Percentiles rank a stretch among this genome's conserved stretches.
These are phyloP conservation scores for Lycopodina hypogea DNA, from an alignment of 37 sponge, comb jelly and placozoan species.

Conservation along the genomic window DNA sequence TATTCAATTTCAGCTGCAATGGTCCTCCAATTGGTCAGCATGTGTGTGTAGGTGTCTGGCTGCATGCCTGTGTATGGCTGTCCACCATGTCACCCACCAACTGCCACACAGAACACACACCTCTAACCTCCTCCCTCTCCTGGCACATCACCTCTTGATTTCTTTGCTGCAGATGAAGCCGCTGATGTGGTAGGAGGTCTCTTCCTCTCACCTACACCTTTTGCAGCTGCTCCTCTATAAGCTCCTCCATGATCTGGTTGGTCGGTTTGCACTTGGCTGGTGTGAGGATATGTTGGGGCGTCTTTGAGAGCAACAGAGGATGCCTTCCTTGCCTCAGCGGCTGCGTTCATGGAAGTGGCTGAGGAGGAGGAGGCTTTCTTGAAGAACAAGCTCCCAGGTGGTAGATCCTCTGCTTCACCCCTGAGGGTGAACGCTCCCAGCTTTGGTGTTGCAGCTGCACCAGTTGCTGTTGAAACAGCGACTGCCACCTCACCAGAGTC, in stretches of 20 bases:
- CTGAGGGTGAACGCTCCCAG: conserved; percentile 61
- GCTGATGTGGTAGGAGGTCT: background rate
- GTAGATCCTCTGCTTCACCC: conserved; percentile 37
- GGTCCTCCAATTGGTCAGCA: too few species aligned
- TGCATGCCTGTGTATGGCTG: too few species aligned
- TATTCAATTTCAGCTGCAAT: too few species aligned
- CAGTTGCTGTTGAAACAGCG: background rate
- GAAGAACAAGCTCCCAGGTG: conserved; percentile 66
- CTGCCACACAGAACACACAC: too few species aligned
- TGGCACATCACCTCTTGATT: background rate
- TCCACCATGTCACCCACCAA: too few species aligned
- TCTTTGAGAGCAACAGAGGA: conserved; percentile 37
- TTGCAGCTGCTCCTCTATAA: background rate
- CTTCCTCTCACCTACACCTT: background rate
- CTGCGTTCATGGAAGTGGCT: background rate
- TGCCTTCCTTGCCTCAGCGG: conserved; percentile 53
- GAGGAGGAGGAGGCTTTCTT: conserved; percentile 5
- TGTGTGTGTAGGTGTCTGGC: too few species aligned
- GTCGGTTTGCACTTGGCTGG: background rate
- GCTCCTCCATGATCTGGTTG: background rate
- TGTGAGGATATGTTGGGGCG: background rate
- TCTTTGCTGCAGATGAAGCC: background rate
- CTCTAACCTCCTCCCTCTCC: too few species aligned
- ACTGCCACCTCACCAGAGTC: background rate
- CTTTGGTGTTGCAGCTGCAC: background rate